phyloP scores from a whole-genome alignment of 2,113 vertebrate species.

The Cheilinus undulatus region DNA sequence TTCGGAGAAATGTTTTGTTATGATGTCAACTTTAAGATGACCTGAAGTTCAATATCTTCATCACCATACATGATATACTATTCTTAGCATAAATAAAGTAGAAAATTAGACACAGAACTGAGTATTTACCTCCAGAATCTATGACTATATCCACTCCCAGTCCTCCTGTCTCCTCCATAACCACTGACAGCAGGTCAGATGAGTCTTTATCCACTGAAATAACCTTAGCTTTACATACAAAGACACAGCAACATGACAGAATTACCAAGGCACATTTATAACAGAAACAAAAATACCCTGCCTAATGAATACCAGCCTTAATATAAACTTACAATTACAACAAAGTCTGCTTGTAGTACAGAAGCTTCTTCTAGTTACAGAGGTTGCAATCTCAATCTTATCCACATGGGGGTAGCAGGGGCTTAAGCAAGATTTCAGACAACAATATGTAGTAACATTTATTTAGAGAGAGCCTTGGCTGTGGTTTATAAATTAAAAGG shows the following conservation, averaged over 20 bases:
- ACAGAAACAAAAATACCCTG: background rate
- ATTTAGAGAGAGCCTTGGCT: background rate
- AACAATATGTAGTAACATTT: background rate
- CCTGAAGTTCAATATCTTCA: too few relatives aligned
- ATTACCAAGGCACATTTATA: background rate
- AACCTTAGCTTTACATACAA: slow-evolving; percentile 85
- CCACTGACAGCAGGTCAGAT: slow-evolving; percentile 86
- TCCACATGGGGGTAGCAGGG: slow-evolving; percentile 43
- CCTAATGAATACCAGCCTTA: too few relatives aligned
- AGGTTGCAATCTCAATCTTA: background rate
- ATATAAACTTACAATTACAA: background rate
- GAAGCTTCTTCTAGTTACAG: background rate
- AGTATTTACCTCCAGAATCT: slow-evolving; percentile 89
- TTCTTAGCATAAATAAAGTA: too few relatives aligned
- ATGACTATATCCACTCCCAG: slow-evolving; percentile 93
- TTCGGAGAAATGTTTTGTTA: background rate
- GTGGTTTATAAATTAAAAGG: background rate
- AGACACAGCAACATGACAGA: background rate
- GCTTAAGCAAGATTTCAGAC: background rate
- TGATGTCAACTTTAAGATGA: background rate
- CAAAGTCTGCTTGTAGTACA: background rate
- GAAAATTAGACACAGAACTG: background rate
- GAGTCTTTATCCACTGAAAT: slow-evolving; percentile 86
- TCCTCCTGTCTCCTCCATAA: slow-evolving; percentile 95
- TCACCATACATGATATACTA: too few relatives aligned